phyloP scores from a whole-genome alignment of 2,888 invertebrate species.

The Heliconius hortense region DNA sequence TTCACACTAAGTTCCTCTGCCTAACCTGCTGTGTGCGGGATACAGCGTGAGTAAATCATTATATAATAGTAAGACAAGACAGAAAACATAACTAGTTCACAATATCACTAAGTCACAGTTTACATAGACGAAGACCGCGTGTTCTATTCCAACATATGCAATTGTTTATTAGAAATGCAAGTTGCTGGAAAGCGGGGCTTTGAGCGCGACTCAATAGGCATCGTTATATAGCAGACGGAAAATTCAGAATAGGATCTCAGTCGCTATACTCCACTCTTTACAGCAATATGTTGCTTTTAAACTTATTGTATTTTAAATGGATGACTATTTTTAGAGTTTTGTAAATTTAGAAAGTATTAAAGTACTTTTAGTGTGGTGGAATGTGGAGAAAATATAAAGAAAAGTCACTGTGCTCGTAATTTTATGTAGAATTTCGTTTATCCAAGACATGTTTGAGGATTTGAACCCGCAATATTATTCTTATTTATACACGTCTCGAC shows the following conservation, averaged over 20 bases:
- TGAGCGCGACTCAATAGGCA: conserved; percentile 13
- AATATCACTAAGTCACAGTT: not conserved
- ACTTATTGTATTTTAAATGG: conserved; percentile 10
- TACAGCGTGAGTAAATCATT: no score
- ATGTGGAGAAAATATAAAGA: no score
- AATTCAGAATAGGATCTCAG: conserved; percentile 10
- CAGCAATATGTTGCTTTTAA: conserved; percentile 6
- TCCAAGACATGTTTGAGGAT: no score
- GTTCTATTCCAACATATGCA: conserved; percentile 6
- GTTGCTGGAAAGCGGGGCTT: conserved; percentile 7
- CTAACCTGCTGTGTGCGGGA: no score
- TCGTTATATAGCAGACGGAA: conserved; percentile 17
- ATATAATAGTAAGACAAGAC: not conserved
- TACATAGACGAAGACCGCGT: not conserved
- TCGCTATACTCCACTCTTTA: not conserved
- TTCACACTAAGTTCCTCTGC: no score
- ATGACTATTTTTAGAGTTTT: not conserved
- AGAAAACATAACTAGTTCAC: not conserved
- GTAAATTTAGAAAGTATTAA: not conserved
- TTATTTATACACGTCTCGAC: no score
- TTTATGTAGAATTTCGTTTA: no score
- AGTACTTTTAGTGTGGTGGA: no score
- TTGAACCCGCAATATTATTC: no score
- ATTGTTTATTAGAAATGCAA: conserved; percentile 12
- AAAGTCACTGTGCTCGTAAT: no score